A percentile compares a stretch with the other conserved stretches of the same genome.
Evolutionary conservation across 2,113 vertebrate genomes (phyloP).

Genomic region (Thamnophis sirtalis): DNA sequence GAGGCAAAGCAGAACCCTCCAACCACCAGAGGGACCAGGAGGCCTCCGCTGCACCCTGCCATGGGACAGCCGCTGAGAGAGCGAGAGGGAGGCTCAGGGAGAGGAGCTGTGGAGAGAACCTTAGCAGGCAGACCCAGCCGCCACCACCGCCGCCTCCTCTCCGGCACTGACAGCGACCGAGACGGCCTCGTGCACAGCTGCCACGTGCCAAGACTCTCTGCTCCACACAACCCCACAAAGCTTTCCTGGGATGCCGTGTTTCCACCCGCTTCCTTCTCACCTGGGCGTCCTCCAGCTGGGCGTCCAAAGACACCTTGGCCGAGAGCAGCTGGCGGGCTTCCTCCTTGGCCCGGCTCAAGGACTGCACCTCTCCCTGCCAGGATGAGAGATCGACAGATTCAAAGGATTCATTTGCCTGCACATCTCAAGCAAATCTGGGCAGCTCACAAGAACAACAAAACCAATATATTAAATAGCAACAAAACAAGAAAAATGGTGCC

Average conservation of each 20-base stretch:
- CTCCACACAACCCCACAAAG: neutral
- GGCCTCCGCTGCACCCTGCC: neutral
- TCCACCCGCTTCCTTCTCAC: slow-evolving; percentile 59
- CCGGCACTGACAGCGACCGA: neutral
- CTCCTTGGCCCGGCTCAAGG: slow-evolving; percentile 72
- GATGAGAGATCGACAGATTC: neutral
- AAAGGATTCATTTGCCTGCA: neutral
- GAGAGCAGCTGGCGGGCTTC: slow-evolving; percentile 76
- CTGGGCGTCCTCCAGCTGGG: slow-evolving; percentile 80
- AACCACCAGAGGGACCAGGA: neutral
- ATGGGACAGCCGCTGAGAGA: neutral
- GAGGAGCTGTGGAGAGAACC: neutral
- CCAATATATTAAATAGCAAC: neutral
- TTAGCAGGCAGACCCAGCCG: neutral
- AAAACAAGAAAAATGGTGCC: too few species aligned
- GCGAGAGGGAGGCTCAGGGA: neutral
- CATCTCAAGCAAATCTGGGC: neutral
- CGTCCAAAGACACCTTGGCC: slow-evolving; percentile 74
- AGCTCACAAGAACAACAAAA: neutral
- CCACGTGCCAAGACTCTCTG: neutral
- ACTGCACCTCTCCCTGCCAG: slow-evolving; percentile 79
- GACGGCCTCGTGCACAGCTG: neutral
- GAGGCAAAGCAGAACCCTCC: neutral
- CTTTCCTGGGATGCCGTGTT: neutral
- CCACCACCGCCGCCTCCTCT: neutral